These are phyloP conservation scores for Drosophila colorata DNA, from an alignment of 2,888 invertebrate genomes.

Conservation along the genomic window DNA sequence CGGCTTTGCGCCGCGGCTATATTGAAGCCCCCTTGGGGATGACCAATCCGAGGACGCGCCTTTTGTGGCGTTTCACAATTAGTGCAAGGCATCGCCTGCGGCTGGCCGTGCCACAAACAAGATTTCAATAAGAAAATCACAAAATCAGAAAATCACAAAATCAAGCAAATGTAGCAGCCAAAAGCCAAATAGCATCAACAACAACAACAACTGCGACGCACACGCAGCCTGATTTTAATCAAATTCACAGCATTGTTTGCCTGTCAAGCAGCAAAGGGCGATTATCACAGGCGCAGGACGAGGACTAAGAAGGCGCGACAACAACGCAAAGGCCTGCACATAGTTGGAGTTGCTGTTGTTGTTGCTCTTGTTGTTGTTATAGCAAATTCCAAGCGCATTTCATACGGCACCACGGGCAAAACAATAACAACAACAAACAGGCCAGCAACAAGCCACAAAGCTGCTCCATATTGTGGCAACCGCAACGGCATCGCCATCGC, in stretches of 20 bases:
- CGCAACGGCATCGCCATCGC: conserved; percentile 49
- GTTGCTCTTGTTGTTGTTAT: conserved; percentile 54
- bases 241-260: conserved; percentile 83
- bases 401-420: conserved; percentile 70
- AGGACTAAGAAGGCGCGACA: conserved; percentile 40
- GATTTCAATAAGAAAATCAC: conserved; percentile 73
- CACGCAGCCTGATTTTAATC: conserved; percentile 81
- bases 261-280: conserved; percentile 78
- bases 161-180: conserved; percentile 55
- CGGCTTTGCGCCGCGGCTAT: conserved; percentile 14
- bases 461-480: conserved; percentile 68
- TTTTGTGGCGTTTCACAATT: conserved; percentile 77
- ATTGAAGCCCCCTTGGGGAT: conserved; percentile 5
- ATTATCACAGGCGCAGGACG: conserved; percentile 77
- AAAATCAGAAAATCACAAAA: conserved; percentile 58
- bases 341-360: conserved; percentile 35
- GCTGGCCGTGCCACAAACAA: conserved; percentile 61
- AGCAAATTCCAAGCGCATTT: conserved; percentile 81
- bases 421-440: conserved; percentile 36
- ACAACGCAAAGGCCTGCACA: conserved; percentile 57
- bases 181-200: conserved; percentile 48
- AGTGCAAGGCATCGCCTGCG: conserved; percentile 75
- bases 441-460: conserved; percentile 55
- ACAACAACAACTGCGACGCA: conserved; percentile 52
- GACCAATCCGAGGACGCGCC: conserved; percentile 16